Percentiles rank a stretch among this genome's conserved stretches.
Conservation (phyloP, 2,888 invertebrate genomes). For the Ephialtes manifestator region DNA sequence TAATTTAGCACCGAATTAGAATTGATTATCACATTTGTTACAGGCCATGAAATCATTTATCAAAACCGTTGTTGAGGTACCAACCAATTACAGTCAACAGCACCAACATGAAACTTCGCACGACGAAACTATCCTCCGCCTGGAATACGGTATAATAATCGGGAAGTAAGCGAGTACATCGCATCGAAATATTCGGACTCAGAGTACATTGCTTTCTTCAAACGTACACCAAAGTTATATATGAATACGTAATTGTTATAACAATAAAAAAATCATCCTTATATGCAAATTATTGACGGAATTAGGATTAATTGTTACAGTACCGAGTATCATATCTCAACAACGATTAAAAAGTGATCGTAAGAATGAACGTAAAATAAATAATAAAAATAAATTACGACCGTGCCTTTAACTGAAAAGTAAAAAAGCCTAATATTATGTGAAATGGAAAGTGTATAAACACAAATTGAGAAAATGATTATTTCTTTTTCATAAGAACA, state of each 20-base stretch:
- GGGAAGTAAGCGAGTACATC: neutral
- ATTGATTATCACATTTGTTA: neutral
- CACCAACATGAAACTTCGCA: neutral
- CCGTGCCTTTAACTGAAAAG: neutral
- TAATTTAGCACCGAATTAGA: neutral
- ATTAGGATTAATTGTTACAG: constrained; percentile 1
- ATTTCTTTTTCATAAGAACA: neutral
- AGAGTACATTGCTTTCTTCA: neutral
- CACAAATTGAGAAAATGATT: neutral
- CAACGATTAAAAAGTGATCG: neutral
- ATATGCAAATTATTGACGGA: neutral
- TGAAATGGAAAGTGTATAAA: constrained; percentile 6
- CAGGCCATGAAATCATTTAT: neutral
- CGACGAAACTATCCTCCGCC: neutral
- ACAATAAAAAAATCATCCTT: neutral
- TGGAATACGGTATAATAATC: neutral
- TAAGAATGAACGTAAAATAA: neutral
- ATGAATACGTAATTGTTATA: neutral
- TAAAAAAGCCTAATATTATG: neutral
- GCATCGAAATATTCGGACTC: constrained; percentile 3
- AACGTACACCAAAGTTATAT: neutral
- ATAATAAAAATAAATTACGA: neutral
- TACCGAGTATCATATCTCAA: neutral
- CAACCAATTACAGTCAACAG: neutral
- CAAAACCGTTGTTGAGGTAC: neutral